These are phyloP conservation scores for Pyralis farinalis DNA, from an alignment of 2,888 invertebrate genomes.

Conservation along the genomic window DNA sequence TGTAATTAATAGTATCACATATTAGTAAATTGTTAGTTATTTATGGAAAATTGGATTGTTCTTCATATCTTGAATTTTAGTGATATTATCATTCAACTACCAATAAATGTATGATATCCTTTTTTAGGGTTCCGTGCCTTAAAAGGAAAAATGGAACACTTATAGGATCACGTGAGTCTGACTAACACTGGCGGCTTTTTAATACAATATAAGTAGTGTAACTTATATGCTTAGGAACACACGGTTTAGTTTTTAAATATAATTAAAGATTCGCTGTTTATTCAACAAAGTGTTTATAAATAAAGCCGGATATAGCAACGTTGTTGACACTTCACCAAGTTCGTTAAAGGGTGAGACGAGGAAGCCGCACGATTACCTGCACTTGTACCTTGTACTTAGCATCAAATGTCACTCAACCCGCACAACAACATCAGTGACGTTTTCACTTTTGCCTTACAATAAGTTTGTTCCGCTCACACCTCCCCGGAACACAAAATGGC, in stretches of 20 bases:
- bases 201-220: too few species aligned
- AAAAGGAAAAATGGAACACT: too few species aligned
- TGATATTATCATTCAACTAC: too few species aligned
- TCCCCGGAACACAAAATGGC: constrained; percentile 56
- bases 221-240: too few species aligned
- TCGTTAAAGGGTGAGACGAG: constrained; percentile 28
- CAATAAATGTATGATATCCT: too few species aligned
- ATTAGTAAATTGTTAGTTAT: not conserved
- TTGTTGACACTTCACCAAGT: constrained; percentile 21
- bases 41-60: too few species aligned
- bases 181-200: too few species aligned
- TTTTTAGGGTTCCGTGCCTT: too few species aligned
- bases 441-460: constrained; percentile 72
- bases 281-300: not conserved
- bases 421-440: constrained; percentile 35
- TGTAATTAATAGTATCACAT: not conserved
- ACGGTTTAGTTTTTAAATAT: too few species aligned
- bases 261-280: too few species aligned
- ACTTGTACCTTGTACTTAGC: constrained; percentile 17
- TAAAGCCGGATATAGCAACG: not conserved
- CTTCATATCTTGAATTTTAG: too few species aligned
- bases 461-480: constrained; percentile 43
- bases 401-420: constrained; percentile 44
- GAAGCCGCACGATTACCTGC: constrained; percentile 29
- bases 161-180: too few species aligned